Evolutionary conservation across 2,113 vertebrate genomes (phyloP).

Genomic region (Equus przewalskii): DNA sequence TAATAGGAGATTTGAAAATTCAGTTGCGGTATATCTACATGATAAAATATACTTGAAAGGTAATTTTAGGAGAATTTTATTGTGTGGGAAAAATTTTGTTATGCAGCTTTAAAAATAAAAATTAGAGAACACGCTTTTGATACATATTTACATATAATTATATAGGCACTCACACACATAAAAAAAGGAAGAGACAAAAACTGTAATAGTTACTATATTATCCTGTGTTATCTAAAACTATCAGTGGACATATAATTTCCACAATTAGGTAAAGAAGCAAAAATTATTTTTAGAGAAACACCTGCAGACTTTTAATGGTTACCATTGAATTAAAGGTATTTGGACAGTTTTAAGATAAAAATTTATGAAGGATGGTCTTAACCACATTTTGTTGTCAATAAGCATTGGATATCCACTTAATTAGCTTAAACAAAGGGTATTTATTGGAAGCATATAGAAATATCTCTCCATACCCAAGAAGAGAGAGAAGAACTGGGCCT

Average conservation of each 20-base stretch:
- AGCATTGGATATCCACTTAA: neutral
- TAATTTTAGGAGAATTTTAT: neutral
- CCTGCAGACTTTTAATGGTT: neutral
- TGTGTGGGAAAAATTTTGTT: neutral
- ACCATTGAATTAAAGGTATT: neutral
- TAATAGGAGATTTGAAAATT: neutral
- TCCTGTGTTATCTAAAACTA: neutral
- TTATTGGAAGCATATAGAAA: neutral
- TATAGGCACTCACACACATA: neutral
- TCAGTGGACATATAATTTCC: neutral
- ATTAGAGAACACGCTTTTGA: neutral
- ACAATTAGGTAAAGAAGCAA: neutral
- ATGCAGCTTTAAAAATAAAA: constrained; percentile 25
- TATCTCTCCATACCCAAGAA: neutral
- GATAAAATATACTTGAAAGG: neutral
- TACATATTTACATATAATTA: neutral
- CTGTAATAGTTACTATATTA: neutral
- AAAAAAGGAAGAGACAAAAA: neutral
- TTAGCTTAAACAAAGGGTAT: neutral
- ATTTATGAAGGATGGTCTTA: neutral
- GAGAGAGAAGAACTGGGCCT: neutral
- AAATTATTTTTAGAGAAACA: neutral
- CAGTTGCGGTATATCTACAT: neutral
- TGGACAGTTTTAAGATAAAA: constrained; percentile 42
- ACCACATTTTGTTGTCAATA: neutral